These are phyloP conservation scores for Platalea minor DNA, from an alignment of 2,797 vertebrate species.

Conservation along the genomic window DNA sequence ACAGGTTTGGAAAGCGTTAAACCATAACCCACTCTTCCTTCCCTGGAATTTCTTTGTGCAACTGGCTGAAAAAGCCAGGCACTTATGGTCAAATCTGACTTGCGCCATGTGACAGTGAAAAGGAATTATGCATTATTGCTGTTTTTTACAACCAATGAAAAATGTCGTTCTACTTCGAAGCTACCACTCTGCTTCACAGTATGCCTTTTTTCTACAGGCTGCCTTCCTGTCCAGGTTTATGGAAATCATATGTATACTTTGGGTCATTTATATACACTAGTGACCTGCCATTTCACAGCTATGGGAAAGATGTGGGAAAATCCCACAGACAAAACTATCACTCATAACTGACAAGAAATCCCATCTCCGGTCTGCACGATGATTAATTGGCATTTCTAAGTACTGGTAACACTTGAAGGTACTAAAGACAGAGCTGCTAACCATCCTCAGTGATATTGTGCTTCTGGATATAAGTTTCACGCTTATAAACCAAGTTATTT, in stretches of 20 bases:
- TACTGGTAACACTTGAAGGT: not conserved
- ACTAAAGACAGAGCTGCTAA: not conserved
- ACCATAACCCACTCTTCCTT: not conserved
- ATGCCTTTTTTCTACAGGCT: not conserved
- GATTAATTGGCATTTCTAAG: not conserved
- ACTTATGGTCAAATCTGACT: not conserved
- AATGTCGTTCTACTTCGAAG: not conserved
- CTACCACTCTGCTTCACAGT: not conserved
- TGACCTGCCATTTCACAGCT: not conserved
- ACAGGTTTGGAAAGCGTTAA: not conserved
- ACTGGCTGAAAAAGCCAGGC: not conserved
- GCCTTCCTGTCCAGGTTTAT: not conserved
- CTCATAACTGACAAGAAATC: not conserved
- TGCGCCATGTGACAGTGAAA: not conserved
- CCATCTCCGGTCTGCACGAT: rapidly evolving
- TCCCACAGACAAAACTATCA: not conserved
- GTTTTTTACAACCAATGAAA: not conserved
- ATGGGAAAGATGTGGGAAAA: not conserved
- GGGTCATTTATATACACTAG: not conserved
- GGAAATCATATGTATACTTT: not conserved
- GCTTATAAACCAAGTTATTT: not conserved
- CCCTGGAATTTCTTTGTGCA: not conserved
- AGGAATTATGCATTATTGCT: not conserved
- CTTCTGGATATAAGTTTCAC: not conserved
- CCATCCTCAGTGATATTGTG: too few relatives aligned